Base-by-base conservation (phyloP, 2,113 vertebrate genomes). In the Oriolus oriolus region DNA sequence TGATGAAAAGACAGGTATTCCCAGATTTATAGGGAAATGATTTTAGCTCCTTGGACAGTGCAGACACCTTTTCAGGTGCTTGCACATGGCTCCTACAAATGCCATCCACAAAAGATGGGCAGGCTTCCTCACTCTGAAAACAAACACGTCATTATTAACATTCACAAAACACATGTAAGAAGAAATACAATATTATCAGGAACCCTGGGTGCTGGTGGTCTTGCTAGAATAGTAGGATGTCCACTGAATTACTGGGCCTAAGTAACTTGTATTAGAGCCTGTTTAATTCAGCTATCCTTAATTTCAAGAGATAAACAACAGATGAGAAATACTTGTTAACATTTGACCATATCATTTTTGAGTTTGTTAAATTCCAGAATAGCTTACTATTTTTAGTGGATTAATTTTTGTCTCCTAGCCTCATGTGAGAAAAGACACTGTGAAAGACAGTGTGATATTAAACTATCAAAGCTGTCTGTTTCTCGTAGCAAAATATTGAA, bases 111-210 rank as follows among this genome's bases (percentile, higher is more conserved):
- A 44, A 80, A 54, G 8, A 53, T 0, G 0, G 57, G 13, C 13
- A 37, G 44, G 31, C n/a, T 83, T 24, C 19, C 42, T 56, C 47
- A 16, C 10, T 52, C 70, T 66, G 49, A 39, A 87, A 68, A 76
- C 0, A 3, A 83, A n/a, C 5, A 7, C 6, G 4, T n/a, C 15
- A n/a, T 16, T n/a, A 28, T 16, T 47, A 50, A 50, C 7, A 53
- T 27, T 45, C 37, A 7, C 47, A 69, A 78, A 60, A 37, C 10
- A 69, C 11, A 26, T 5, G 1, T 3, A 47, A 68, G 23, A 44
- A 41, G 27, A 80, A 53, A 61, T 27, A 12, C 0, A 4, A 11
- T 28, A 37, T 33, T 60, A 7, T 39, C 44, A 60, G 22, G 41
- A 57, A 64, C 8, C 8, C 17, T 52, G 39, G 33, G 37, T 22